Evolutionary conservation across 2,797 vertebrate genomes (phyloP).

Genomic region (Amblyopsis hoosieri): DNA sequence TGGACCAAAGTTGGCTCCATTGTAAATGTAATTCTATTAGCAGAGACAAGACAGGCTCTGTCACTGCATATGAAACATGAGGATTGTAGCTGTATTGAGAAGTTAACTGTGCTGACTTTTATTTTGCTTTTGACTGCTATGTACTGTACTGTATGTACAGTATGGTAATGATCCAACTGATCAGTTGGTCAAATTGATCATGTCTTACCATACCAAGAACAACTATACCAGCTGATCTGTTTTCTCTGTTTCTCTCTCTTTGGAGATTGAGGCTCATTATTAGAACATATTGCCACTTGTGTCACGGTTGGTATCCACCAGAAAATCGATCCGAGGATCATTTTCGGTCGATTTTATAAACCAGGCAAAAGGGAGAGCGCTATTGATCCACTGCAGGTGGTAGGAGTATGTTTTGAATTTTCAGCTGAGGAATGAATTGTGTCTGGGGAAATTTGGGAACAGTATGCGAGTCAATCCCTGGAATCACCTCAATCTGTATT

Average conservation of each 20-base stretch:
- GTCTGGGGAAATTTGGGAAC: conserved; percentile 63
- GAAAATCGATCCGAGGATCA: conserved; percentile 13
- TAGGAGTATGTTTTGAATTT: conserved; percentile 44
- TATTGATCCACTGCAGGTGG: conserved; percentile 53
- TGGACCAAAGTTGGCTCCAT: too few relatives aligned
- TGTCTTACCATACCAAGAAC: too few relatives aligned
- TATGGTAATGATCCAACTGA: too few relatives aligned
- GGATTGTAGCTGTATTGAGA: too few relatives aligned
- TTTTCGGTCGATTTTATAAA: conserved; percentile 40
- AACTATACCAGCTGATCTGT: neutral
- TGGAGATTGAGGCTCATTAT: conserved; percentile 10
- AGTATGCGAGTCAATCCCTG: conserved; percentile 57
- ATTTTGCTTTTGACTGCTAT: too few relatives aligned
- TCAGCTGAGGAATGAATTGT: conserved; percentile 52
- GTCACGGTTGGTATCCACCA: conserved; percentile 21
- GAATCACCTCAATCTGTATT: conserved; percentile 62
- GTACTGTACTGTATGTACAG: too few relatives aligned
- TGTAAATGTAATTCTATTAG: too few relatives aligned
- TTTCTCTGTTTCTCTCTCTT: conserved; percentile 11
- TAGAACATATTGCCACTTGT: conserved; percentile 9
- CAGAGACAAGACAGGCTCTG: too few relatives aligned
- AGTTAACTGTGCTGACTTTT: too few relatives aligned
- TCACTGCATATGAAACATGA: too few relatives aligned
- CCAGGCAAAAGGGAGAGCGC: conserved; percentile 32
- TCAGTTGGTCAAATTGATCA: too few relatives aligned